phyloP scores from a whole-genome alignment of 2,113 vertebrate species.

The Coryphaenoides rupestris region DNA sequence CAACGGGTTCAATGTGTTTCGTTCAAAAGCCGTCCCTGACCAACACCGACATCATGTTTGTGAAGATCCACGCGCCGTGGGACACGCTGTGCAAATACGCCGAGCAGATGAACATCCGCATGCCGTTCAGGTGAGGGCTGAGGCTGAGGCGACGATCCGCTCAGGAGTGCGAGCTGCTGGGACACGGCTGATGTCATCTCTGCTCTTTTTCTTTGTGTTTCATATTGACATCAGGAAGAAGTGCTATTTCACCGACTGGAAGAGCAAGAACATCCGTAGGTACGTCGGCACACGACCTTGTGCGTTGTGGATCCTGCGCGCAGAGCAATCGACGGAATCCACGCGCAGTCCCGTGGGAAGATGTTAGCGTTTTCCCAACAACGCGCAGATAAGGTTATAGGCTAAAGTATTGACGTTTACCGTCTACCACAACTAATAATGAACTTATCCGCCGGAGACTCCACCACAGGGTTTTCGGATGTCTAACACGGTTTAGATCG shows the following conservation, averaged over 20 bases:
- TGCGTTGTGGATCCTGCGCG: neutral
- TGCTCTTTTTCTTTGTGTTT: neutral
- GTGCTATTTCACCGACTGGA: constrained; percentile 94
- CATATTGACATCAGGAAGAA: constrained; percentile 85
- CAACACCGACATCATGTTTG: constrained; percentile 95
- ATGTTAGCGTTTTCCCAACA: too few relatives aligned
- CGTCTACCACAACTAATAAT: too few relatives aligned
- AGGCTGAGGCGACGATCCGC: neutral
- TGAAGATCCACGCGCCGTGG: constrained; percentile 96
- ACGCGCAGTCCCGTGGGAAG: too few relatives aligned
- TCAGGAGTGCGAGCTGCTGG: too few relatives aligned
- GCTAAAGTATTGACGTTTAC: too few relatives aligned
- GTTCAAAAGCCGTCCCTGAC: constrained; percentile 88
- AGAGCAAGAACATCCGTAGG: constrained; percentile 92
- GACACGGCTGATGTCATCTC: neutral
- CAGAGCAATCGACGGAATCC: neutral
- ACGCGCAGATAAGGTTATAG: too few relatives aligned
- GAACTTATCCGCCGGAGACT: too few relatives aligned
- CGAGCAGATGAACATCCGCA: constrained; percentile 96
- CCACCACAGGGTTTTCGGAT: too few relatives aligned
- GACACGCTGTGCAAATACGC: constrained; percentile 96
- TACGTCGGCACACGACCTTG: constrained; percentile 64
- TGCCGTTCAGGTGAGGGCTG: constrained; percentile 91
- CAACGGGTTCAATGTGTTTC: neutral
- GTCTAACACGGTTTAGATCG: too few relatives aligned